These are phyloP conservation scores for Telmatochromis sp. DNA, from an alignment of 2,113 vertebrate genomes.

Conservation along the genomic window DNA sequence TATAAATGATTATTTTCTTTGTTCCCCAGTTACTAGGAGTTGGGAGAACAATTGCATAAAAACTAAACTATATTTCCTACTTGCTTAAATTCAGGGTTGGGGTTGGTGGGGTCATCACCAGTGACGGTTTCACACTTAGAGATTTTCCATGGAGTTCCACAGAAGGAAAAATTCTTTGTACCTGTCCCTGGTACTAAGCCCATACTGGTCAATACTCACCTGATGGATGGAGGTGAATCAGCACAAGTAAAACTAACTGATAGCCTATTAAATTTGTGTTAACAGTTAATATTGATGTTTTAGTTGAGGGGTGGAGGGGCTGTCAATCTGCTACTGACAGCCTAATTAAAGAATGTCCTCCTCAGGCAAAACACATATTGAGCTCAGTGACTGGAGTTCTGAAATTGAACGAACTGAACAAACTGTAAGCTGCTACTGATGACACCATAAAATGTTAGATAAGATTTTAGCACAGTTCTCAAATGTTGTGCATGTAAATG, in stretches of 20 bases:
- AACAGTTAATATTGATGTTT: neutral
- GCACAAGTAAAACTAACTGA: neutral
- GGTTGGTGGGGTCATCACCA: neutral
- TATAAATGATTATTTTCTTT: neutral
- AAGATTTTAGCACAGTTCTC: neutral
- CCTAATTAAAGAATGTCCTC: neutral
- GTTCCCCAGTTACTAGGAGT: neutral
- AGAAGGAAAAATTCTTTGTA: neutral
- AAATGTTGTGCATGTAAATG: neutral
- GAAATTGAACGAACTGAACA: neutral
- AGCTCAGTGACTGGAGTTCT: neutral
- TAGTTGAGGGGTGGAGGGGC: neutral
- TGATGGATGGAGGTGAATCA: neutral
- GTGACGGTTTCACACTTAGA: neutral
- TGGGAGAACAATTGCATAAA: neutral
- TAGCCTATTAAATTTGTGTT: neutral
- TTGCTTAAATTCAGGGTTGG: neutral
- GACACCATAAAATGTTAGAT: neutral
- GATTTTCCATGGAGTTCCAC: neutral
- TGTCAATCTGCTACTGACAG: slow-evolving; percentile 5
- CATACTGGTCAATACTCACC: neutral
- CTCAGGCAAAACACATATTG: neutral
- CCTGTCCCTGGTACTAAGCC: neutral
- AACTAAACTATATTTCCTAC: neutral
- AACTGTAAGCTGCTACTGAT: neutral